Percentiles rank a stretch among this genome's conserved stretches.
Conservation (phyloP, 2,888 invertebrate species). For the Marronus borbonicus region DNA sequence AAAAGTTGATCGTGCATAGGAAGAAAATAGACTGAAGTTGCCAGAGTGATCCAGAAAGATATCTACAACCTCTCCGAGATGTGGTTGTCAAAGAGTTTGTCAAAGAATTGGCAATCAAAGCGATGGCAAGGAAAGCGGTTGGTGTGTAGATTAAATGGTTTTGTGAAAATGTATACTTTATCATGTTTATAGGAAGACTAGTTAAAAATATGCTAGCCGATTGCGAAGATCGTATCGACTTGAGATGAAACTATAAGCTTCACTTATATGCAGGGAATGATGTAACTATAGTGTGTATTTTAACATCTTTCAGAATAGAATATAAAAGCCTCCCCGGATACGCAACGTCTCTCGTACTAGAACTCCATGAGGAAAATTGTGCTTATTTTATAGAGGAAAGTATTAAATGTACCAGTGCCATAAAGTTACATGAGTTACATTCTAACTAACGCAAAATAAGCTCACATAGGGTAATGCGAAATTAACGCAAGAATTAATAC, state of each 20-base stretch:
- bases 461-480: too few relatives aligned
- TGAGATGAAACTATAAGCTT: slow-evolving; percentile 21
- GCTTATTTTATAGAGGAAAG: slow-evolving; percentile 28
- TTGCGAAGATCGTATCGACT: slow-evolving; percentile 17
- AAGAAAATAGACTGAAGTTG: slow-evolving; percentile 35
- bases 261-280: slow-evolving; percentile 46
- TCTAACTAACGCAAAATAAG: too few relatives aligned
- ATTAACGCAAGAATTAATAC: too few relatives aligned
- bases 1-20: neutral
- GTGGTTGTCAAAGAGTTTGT: neutral
- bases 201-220: slow-evolving; percentile 41
- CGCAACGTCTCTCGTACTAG: slow-evolving; percentile 22
- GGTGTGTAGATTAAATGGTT: slow-evolving; percentile 1
- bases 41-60: slow-evolving; percentile 39
- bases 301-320: slow-evolving; percentile 2
- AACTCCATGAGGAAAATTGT: slow-evolving; percentile 31
- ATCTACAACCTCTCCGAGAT: slow-evolving; percentile 23
- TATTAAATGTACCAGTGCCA: neutral
- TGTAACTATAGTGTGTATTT: slow-evolving; percentile 5
- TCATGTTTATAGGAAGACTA: slow-evolving; percentile 21
- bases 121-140: neutral
- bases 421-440: too few relatives aligned
- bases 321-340: neutral
- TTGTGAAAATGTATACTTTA: neutral
- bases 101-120: neutral